phyloP scores from a whole-genome alignment of 2,888 invertebrate genomes.

The Eulithis testata region DNA sequence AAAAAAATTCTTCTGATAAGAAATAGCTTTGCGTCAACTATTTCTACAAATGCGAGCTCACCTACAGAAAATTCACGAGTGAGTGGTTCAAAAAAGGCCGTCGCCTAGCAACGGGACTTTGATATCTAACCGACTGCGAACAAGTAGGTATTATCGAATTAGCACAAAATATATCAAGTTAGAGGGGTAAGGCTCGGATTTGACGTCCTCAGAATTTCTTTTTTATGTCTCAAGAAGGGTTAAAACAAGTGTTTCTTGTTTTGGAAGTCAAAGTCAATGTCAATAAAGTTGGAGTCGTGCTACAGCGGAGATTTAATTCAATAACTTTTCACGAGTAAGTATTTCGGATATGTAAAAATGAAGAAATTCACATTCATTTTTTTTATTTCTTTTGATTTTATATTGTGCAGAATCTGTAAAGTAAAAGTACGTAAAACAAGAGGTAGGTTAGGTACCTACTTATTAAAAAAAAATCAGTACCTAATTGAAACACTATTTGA shows the following conservation, averaged over 20 bases:
- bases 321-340: too few relatives aligned
- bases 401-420: too few relatives aligned
- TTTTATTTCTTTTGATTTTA: too few relatives aligned
- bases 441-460: too few relatives aligned
- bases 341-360: too few relatives aligned
- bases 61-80: slow-evolving; percentile 43
- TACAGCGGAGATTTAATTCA: too few relatives aligned
- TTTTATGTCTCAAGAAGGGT: slow-evolving; percentile 2
- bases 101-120: slow-evolving; percentile 46
- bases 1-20: neutral
- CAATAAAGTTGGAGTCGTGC: neutral
- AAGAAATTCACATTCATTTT: too few relatives aligned
- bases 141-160: slow-evolving; percentile 35
- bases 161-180: slow-evolving; percentile 26
- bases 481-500: too few relatives aligned
- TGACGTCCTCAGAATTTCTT: neutral
- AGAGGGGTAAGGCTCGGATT: slow-evolving; percentile 9
- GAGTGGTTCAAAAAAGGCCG: slow-evolving; percentile 41
- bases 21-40: neutral
- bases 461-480: too few relatives aligned
- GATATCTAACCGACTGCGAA: slow-evolving; percentile 44
- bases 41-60: slow-evolving; percentile 27
- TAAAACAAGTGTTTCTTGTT: slow-evolving; percentile 2
- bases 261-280: neutral
- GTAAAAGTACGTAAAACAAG: too few relatives aligned